Evolutionary conservation across 2,797 vertebrate genomes (phyloP).

Genomic region (Fringilla coelebs): DNA sequence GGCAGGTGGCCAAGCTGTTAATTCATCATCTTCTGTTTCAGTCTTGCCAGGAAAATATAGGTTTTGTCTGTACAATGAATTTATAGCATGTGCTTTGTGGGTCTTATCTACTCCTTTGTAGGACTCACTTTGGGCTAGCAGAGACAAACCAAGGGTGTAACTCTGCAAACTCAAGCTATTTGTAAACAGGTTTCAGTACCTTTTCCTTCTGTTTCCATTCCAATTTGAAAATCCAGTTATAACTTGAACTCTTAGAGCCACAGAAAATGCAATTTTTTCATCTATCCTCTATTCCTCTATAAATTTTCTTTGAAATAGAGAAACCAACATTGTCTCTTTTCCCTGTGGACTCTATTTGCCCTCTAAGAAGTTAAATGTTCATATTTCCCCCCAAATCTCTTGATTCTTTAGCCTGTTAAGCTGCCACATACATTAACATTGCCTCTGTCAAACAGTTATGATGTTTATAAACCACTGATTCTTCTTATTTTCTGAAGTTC

Average conservation of each 20-base stretch:
- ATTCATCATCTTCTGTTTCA: not conserved
- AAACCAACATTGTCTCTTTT: not conserved
- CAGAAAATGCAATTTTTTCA: not conserved
- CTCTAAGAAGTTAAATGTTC: not conserved
- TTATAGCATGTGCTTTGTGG: not conserved
- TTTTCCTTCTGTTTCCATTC: not conserved
- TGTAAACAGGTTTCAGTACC: not conserved
- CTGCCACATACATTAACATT: not conserved
- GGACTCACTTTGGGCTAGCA: not conserved
- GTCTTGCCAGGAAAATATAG: not conserved
- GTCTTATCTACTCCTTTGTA: not conserved
- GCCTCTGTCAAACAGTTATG: not conserved
- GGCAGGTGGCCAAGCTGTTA: not conserved
- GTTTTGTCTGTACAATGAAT: not conserved
- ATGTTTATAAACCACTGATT: not conserved
- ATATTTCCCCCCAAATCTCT: not conserved
- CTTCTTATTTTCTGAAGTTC: not conserved
- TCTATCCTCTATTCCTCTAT: not conserved
- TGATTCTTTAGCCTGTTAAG: not conserved
- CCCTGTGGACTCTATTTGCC: not conserved
- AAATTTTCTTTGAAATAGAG: not conserved
- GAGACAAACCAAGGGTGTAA: not conserved
- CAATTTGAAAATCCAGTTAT: not conserved
- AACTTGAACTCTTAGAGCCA: not conserved
- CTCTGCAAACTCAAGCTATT: not conserved